Conservation (phyloP, 2,888 invertebrate genomes). For the Aspidapion aeneum region DNA sequence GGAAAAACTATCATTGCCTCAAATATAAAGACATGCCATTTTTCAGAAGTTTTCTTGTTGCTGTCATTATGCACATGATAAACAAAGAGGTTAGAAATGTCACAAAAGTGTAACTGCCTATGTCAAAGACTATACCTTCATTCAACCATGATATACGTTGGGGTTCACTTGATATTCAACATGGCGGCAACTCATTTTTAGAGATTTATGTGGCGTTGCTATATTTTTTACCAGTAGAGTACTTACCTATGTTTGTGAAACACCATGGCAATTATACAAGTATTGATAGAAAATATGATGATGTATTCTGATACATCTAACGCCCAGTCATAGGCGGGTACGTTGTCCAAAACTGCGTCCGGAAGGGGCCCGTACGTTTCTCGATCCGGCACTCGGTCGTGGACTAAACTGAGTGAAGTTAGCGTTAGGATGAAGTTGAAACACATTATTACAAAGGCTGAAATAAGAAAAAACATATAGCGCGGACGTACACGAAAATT, state of each 20-base stretch:
- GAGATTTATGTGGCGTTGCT: background rate
- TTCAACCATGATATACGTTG: no score
- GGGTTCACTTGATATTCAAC: no score
- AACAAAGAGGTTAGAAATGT: no score
- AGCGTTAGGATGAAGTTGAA: constrained; percentile 63
- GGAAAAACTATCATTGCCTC: no score
- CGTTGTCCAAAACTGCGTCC: constrained; percentile 77
- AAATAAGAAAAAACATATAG: constrained; percentile 32
- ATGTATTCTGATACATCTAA: constrained; percentile 81
- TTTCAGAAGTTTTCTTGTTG: no score
- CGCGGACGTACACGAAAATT: no score
- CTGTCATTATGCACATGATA: no score
- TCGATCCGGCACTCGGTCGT: constrained; percentile 82
- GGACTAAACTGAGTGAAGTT: constrained; percentile 76
- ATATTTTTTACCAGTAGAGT: no score
- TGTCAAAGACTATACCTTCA: no score
- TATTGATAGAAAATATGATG: constrained; percentile 77
- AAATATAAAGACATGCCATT: no score
- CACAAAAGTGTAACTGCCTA: no score
- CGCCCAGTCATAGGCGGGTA: constrained; percentile 73
- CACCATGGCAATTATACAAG: constrained; percentile 71
- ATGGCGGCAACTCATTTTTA: no score
- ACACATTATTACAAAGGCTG: constrained; percentile 60
- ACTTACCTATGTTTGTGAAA: constrained; percentile 80
- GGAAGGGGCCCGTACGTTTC: constrained; percentile 71